phyloP scores from a whole-genome alignment of 2,113 vertebrate species.

The Ploceus nigricollis region DNA sequence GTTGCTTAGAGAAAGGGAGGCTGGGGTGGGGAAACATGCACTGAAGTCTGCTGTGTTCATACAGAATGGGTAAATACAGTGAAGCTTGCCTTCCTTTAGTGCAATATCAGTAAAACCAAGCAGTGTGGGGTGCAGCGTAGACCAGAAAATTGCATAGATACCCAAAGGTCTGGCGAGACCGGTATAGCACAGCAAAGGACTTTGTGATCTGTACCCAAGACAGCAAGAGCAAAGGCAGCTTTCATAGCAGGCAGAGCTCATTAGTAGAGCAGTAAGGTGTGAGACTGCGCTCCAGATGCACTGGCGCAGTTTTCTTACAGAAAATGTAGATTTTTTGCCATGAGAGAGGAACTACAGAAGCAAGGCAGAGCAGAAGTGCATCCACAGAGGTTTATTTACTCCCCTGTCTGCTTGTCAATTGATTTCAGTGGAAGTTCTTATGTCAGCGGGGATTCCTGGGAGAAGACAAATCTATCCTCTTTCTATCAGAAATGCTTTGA shows the following conservation, averaged over 20 bases:
- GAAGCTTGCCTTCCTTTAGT: neutral
- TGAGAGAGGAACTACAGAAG: neutral
- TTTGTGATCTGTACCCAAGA: neutral
- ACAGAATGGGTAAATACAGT: neutral
- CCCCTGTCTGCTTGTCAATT: neutral
- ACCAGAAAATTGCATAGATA: neutral
- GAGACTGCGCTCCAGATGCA: neutral
- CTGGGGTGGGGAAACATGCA: neutral
- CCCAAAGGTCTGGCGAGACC: neutral
- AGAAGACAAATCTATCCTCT: neutral
- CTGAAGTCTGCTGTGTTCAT: neutral
- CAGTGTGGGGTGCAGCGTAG: neutral
- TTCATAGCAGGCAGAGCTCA: neutral
- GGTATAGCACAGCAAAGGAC: neutral
- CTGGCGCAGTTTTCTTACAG: neutral
- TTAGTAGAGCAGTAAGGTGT: neutral
- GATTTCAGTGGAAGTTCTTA: neutral
- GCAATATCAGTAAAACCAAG: neutral
- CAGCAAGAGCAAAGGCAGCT: neutral
- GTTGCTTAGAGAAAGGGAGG: neutral
- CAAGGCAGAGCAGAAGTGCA: neutral
- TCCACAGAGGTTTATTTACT: neutral
- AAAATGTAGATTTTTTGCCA: neutral
- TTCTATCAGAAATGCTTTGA: slow-evolving; percentile 1
- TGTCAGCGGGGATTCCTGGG: neutral